These are phyloP conservation scores for Chrysodeixis includens DNA, from an alignment of 2,888 invertebrate genomes.

Conservation along the genomic window DNA sequence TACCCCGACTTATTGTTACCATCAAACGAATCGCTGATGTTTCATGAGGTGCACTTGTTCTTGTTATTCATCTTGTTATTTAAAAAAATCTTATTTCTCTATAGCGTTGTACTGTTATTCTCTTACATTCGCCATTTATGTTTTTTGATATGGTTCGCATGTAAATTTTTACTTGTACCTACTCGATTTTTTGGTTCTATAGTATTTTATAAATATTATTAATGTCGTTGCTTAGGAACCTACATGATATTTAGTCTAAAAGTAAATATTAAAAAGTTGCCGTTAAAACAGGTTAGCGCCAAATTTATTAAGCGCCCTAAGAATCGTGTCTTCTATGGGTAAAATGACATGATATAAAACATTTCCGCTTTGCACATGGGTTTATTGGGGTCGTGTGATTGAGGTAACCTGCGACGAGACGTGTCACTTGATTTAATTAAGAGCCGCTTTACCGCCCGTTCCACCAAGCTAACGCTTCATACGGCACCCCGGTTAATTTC, in stretches of 20 bases:
- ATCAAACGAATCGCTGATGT: slow-evolving; percentile 63
- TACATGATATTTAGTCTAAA: too few species aligned
- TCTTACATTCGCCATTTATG: too few species aligned
- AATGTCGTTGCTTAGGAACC: too few species aligned
- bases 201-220: too few species aligned
- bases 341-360: slow-evolving; percentile 71
- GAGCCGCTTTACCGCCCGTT: slow-evolving; percentile 87
- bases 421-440: slow-evolving; percentile 89
- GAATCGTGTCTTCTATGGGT: slow-evolving; percentile 37
- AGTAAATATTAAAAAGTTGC: neutral
- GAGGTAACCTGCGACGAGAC: slow-evolving; percentile 86
- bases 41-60: slow-evolving; percentile 72
- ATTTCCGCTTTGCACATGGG: slow-evolving; percentile 77
- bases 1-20: slow-evolving; percentile 74
- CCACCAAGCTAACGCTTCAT: slow-evolving; percentile 81
- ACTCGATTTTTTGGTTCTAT: too few species aligned
- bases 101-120: too few species aligned
- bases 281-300: neutral
- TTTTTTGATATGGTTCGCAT: too few species aligned
- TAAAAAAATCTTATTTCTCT: too few species aligned
- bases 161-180: too few species aligned
- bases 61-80: too few species aligned
- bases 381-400: slow-evolving; percentile 89
- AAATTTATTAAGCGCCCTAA: slow-evolving; percentile 21
- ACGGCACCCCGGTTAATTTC: slow-evolving; percentile 83